These are phyloP conservation scores for Tadarida brasiliensis DNA, from an alignment of 2,797 vertebrate species.

Conservation along the genomic window DNA sequence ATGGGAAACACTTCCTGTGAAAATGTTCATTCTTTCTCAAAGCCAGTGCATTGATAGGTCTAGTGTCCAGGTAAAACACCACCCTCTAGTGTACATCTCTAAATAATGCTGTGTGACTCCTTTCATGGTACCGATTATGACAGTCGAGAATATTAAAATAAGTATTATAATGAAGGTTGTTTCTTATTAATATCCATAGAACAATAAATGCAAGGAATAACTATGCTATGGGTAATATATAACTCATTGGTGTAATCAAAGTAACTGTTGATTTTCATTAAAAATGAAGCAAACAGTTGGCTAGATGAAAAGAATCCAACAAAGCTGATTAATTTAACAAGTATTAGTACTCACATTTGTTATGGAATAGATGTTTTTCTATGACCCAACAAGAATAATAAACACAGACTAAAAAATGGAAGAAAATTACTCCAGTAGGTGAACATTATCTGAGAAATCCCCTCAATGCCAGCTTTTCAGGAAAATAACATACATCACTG, in stretches of 20 bases:
- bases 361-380: background rate
- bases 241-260: background rate
- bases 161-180: background rate
- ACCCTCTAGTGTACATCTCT: constrained; percentile 59
- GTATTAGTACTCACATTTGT: background rate
- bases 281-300: constrained; percentile 10
- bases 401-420: background rate
- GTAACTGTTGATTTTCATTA: background rate
- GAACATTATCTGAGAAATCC: background rate
- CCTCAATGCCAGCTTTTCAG: background rate
- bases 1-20: constrained; percentile 45
- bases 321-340: background rate
- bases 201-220: background rate
- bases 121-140: background rate
- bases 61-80: constrained; percentile 64
- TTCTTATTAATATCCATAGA: background rate
- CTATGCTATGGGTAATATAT: background rate
- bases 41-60: constrained; percentile 49
- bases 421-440: background rate
- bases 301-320: background rate
- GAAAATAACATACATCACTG: background rate
- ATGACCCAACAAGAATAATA: background rate
- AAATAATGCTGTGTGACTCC: constrained; percentile 26
- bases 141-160: constrained; percentile 5
- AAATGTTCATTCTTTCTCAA: constrained; percentile 41